Base-by-base conservation (phyloP, 2,113 vertebrate species). In the Ramphastos sulfuratus region DNA sequence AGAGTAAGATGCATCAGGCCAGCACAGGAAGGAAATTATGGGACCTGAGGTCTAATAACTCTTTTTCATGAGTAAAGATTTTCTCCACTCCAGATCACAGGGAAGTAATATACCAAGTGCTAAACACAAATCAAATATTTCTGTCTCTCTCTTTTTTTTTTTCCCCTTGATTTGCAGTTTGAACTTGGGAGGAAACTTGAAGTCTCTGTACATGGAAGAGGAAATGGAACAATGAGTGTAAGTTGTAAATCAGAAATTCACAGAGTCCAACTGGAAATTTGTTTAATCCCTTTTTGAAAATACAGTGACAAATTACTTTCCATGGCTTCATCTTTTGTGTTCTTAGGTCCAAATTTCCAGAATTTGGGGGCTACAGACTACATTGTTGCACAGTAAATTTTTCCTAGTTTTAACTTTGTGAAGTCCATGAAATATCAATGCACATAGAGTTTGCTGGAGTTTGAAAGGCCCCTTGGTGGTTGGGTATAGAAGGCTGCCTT, bases 151-250 rank as follows among this genome's bases (percentile, higher is more conserved):
- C 15, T 55, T 55, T 75, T 12, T 25, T 61, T 23, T 66, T 67
- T 56, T 59, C 58, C 5, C 46, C 12, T 85, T 71, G 30, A 50
- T 73, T 71, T 67, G 20, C 70, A 98, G 98, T 98, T 95, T 92
- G 87, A 98, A 28, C 31, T 93, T 52, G 98, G 98, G 19, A 96
- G 82, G 39, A 81, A 84, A 12, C 97, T 98, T 54, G n/a, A 31
- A 63, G 91, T 96, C 24, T 63, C 93, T 3, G 33, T 98, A 17
- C 44, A 48, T 0, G 98, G 98, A 86, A 77, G 52, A 64, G 98
- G 98, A 58, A 87, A 97, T 4, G 87, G 95, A 39, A 98, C 98
- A 87, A 21, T 98, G 54, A 98, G 98, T 87, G 98, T 97, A 95
- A 97, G 95, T 4, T 80, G 10, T 54, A 85, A 58, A 72, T 52